Conservation (phyloP, 2,888 invertebrate genomes). For the Willowsia nigromaculata region DNA sequence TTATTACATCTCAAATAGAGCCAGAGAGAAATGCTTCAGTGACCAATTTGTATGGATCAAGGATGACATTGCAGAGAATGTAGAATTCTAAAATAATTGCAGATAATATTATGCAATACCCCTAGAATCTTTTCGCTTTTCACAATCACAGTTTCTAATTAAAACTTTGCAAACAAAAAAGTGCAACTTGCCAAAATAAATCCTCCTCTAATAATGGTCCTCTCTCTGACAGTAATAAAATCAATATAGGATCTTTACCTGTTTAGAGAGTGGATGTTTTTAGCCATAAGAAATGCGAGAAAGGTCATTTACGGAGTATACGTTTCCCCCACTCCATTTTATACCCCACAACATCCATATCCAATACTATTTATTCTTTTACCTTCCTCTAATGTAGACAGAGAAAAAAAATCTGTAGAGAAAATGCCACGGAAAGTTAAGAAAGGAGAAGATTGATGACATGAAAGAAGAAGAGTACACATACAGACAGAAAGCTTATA, state of each 20-base stretch:
- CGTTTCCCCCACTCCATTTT: background rate
- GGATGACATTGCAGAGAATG: no score
- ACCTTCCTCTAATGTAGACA: constrained; percentile 3
- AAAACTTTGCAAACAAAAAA: no score
- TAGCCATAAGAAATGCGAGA: no score
- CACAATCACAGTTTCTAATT: no score
- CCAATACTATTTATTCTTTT: background rate
- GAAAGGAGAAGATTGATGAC: constrained; percentile 64
- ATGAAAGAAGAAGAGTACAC: constrained; percentile 58
- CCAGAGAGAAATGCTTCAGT: constrained; percentile 27
- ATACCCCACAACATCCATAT: background rate
- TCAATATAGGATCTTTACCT: no score
- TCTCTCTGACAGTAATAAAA: no score
- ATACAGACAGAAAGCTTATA: background rate
- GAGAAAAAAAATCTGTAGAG: background rate
- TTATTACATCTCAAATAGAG: background rate
- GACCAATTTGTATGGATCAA: background rate
- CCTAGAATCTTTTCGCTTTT: no score
- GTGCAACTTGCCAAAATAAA: no score
- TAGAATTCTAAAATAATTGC: no score
- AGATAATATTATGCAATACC: no score
- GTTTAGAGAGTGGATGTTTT: no score
- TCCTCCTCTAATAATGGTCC: no score
- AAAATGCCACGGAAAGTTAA: constrained; percentile 42
- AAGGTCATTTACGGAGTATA: background rate